A percentile compares a stretch with the other conserved stretches of the same genome.
phyloP scores from a whole-genome alignment of 1,140 invertebrate species.

The Heliconius congener region DNA sequence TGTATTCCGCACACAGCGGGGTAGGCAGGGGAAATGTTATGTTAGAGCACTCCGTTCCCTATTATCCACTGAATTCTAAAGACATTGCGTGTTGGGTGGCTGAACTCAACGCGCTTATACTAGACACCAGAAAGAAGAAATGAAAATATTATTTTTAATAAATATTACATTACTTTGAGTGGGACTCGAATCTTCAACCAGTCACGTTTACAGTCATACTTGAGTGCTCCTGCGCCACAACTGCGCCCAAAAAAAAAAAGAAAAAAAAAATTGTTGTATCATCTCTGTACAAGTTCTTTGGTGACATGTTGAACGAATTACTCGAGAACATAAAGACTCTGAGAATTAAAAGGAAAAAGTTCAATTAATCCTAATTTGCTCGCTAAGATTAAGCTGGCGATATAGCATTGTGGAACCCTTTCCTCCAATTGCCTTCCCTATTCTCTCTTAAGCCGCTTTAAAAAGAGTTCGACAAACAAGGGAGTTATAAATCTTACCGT shows the following conservation, averaged over 20 bases:
- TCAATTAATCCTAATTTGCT: conserved; percentile 81
- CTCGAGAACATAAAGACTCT: conserved; percentile 62
- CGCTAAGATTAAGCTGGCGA: conserved; percentile 75
- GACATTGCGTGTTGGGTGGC: too few relatives aligned
- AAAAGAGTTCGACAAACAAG: conserved; percentile 76
- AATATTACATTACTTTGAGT: too few relatives aligned
- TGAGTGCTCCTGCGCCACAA: too few relatives aligned
- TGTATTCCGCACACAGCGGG: too few relatives aligned
- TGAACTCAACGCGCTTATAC: too few relatives aligned
- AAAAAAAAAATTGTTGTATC: conserved; percentile 35
- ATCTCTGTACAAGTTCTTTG: conserved; percentile 52
- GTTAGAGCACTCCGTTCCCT: too few relatives aligned
- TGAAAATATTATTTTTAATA: background rate
- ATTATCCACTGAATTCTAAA: too few relatives aligned
- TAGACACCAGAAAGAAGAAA: too few relatives aligned
- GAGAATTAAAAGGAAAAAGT: conserved; percentile 73
- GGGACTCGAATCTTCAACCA: too few relatives aligned
- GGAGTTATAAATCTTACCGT: conserved; percentile 50
- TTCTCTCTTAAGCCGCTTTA: conserved; percentile 75
- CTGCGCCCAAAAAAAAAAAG: background rate
- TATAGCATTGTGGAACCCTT: conserved; percentile 75
- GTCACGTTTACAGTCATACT: too few relatives aligned
- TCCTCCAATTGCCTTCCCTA: conserved; percentile 62
- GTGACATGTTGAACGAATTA: conserved; percentile 71
- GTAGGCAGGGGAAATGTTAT: too few relatives aligned